Evolutionary conservation across 2,113 vertebrate species (phyloP), one percentile per base, ranked within the genome.

Genomic region (Nanorana parkeri): DNA sequence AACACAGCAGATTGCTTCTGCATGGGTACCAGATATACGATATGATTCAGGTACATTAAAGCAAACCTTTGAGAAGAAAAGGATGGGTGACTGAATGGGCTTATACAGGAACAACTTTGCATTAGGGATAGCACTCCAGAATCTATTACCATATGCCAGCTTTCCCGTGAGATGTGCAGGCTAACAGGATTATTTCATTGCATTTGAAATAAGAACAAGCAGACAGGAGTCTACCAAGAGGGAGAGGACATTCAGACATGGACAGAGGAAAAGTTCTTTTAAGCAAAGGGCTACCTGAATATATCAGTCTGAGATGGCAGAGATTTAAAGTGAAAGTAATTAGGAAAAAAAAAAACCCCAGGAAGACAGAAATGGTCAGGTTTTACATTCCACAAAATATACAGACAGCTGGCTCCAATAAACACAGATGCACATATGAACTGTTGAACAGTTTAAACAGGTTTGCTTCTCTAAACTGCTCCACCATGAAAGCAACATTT

Each of bases 21-120:
- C 28, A 83, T 3, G 24, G 52, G 63, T 76, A 60, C 26, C 51
- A 56, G 68, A 74, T 61, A 74, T 61, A 76, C 76, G 63, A 83
- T 83, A 83, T 68, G 29, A 83, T 74, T 74, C 64, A 83, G 72
- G 32, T 75, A 74, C 52, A 67, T 83, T 74, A 75, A 24, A 68
- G 21, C 52, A 56, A 65, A 63, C 60, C 51, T 36, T 21, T 28
- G 36, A 60, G 58, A 67, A 74, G 28, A 47, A 13, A 19, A 29
- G n/a, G 41, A 80, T 17, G 61, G 28, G 41, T 55, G 28, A 28
- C 47, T 82, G 61, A 58, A 56, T 47, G 17, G 63, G 15, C 23
- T 24, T n/a, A 74, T 58, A 73, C 24, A 66, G 79, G 24, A 24
- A 65, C 16, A 65, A 63, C 10, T 83, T 66, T 67, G 64, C 68